A percentile compares a stretch with the other conserved stretches of the same genome.
These are phyloP conservation scores for Agrochola lota DNA, from an alignment of 2,888 invertebrate genomes.

Conservation along the genomic window DNA sequence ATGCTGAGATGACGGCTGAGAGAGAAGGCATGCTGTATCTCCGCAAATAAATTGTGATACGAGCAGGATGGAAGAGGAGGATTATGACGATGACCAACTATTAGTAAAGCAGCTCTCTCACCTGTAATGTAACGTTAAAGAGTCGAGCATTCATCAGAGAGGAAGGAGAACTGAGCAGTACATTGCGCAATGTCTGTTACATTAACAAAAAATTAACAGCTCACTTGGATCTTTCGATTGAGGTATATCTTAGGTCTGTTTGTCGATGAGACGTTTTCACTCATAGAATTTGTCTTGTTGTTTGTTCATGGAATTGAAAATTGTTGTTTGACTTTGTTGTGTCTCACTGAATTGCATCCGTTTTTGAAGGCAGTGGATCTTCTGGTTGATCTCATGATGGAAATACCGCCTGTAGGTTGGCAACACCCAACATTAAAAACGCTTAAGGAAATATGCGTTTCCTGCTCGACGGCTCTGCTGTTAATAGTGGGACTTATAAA, in stretches of 20 bases:
- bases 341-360: too few relatives aligned
- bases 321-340: too few relatives aligned
- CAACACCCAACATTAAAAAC: constrained; percentile 37
- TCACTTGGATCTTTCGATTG: neutral
- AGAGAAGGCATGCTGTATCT: neutral
- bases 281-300: neutral
- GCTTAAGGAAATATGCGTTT: constrained; percentile 44
- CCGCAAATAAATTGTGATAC: neutral
- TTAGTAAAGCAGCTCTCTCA: neutral
- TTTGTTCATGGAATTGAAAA: too few relatives aligned
- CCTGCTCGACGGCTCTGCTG: constrained; percentile 16
- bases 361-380: neutral
- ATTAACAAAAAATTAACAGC: neutral
- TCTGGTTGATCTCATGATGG: neutral
- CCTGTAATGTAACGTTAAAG: too few relatives aligned
- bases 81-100: neutral
- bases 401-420: constrained; percentile 24
- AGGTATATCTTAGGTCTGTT: too few relatives aligned
- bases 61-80: neutral
- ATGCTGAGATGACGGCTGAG: neutral
- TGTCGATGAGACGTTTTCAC: neutral
- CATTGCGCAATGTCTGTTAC: too few relatives aligned
- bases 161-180: too few relatives aligned
- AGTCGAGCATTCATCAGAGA: too few relatives aligned
- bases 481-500: constrained; percentile 1